phyloP scores from a whole-genome alignment of 2,797 vertebrate species.

The Mionectes olivaceus region DNA sequence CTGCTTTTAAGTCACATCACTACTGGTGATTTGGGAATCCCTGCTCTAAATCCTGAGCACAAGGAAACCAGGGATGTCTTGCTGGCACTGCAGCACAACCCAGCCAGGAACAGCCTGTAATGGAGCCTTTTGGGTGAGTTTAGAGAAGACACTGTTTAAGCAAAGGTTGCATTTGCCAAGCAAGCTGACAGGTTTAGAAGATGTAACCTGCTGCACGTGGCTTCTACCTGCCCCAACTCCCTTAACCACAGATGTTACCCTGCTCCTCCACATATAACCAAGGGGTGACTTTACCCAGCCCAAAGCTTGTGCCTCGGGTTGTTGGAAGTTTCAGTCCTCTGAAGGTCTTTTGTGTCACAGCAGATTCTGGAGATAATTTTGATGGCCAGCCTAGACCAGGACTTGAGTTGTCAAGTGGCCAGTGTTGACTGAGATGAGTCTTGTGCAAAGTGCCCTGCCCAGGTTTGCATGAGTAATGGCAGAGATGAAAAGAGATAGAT shows the following conservation, averaged over 20 bases:
- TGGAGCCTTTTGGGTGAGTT: background rate
- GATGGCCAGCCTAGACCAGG: background rate
- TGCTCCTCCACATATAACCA: accelerated
- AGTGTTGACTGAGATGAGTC: background rate
- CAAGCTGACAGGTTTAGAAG: background rate
- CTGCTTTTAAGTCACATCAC: background rate
- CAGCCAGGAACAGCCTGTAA: background rate
- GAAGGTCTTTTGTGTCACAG: background rate
- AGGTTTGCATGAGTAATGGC: background rate
- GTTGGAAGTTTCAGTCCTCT: background rate
- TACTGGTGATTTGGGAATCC: background rate
- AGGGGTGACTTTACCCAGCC: background rate
- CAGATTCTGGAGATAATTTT: background rate
- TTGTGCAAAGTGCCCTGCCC: background rate
- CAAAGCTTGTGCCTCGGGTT: background rate
- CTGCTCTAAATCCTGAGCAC: background rate
- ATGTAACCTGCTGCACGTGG: background rate
- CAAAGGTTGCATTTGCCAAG: background rate
- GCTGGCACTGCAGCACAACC: background rate
- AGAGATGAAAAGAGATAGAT: background rate
- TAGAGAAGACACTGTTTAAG: background rate
- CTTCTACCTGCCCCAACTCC: background rate
- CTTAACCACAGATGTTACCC: background rate
- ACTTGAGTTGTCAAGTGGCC: background rate
- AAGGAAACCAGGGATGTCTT: background rate